These are phyloP conservation scores for Syrmaticus mikado DNA, from an alignment of 2,113 vertebrate species.

Conservation along the genomic window DNA sequence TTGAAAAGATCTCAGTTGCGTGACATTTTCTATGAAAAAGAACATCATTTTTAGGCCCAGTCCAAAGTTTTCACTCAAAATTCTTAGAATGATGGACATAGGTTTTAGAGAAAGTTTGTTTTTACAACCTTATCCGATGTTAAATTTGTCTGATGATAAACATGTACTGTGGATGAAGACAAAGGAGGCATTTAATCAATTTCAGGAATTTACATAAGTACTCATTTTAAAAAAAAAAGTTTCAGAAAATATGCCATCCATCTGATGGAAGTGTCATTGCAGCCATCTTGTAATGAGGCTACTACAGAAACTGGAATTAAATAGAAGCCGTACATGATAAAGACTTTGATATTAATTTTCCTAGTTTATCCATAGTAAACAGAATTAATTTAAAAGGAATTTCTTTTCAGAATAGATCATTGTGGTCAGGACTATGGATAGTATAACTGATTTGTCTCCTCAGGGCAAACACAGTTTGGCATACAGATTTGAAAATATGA, in stretches of 20 bases:
- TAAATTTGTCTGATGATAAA: neutral
- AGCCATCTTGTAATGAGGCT: neutral
- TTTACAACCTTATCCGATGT: neutral
- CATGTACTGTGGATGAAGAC: neutral
- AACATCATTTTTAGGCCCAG: neutral
- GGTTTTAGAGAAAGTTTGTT: neutral
- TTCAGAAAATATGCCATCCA: neutral
- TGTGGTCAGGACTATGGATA: neutral
- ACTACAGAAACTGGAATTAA: neutral
- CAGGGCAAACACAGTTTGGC: accelerated
- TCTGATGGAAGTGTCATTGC: neutral
- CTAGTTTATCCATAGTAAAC: accelerated
- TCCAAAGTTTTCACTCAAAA: constrained; percentile 12
- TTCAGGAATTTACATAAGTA: neutral
- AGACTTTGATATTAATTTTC: neutral
- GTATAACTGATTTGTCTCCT: accelerated
- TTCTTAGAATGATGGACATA: neutral
- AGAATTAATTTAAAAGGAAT: accelerated
- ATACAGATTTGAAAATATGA: accelerated
- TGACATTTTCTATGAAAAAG: constrained; percentile 33
- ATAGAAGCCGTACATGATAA: neutral
- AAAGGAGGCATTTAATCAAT: neutral
- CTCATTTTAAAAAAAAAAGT: neutral
- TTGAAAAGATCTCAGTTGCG: constrained; percentile 56
- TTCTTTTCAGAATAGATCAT: accelerated